phyloP scores from a whole-genome alignment of 2,888 invertebrate genomes.

The Lacanobia oleracea region DNA sequence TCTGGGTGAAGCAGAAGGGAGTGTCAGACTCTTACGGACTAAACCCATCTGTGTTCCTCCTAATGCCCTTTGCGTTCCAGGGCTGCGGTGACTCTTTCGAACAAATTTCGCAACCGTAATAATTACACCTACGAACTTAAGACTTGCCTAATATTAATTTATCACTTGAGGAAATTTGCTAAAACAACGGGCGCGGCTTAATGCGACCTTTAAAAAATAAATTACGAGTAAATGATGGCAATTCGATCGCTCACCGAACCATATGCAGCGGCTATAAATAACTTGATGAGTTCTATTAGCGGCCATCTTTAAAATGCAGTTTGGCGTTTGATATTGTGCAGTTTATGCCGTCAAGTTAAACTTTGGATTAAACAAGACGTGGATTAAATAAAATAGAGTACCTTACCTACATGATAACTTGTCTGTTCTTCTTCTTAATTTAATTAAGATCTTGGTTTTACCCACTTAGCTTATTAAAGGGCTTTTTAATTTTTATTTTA shows the following conservation, averaged over 20 bases:
- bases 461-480: neutral
- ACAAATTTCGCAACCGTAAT: no score
- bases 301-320: slow-evolving; percentile 75
- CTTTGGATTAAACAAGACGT: no score
- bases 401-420: slow-evolving; percentile 4
- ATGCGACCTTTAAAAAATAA: slow-evolving; percentile 76
- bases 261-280: slow-evolving; percentile 80
- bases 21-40: no score
- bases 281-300: slow-evolving; percentile 82
- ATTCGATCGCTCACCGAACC: slow-evolving; percentile 76
- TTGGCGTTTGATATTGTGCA: slow-evolving; percentile 67
- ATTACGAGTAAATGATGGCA: slow-evolving; percentile 79
- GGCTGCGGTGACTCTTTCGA: no score
- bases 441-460: slow-evolving; percentile 11
- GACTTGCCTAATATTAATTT: slow-evolving; percentile 26
- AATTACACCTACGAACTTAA: neutral
- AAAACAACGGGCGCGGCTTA: slow-evolving; percentile 28
- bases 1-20: no score
- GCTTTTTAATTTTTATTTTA: no score
- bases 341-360: slow-evolving; percentile 53
- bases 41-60: no score
- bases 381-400: slow-evolving; percentile 21
- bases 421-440: slow-evolving; percentile 27
- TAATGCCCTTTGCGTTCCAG: no score
- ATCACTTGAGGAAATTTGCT: slow-evolving; percentile 33